Evolutionary conservation across 1,140 invertebrate genomes (phyloP).

Genomic region (Hypsibius dujardini): DNA sequence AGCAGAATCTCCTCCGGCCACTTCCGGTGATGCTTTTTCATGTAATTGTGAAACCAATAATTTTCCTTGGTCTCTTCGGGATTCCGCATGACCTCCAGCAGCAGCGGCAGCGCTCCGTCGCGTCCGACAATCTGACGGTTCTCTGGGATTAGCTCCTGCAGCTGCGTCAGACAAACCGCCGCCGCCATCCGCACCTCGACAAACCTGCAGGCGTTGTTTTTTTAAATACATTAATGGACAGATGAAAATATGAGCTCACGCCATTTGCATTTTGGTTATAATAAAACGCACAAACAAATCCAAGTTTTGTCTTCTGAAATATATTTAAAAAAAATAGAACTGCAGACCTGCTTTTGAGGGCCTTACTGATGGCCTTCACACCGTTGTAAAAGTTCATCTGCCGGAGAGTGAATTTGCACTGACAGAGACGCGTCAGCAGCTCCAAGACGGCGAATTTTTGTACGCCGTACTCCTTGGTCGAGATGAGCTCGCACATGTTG

Average conservation of each 20-base stretch:
- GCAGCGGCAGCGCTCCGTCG: neutral
- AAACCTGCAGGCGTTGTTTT: neutral
- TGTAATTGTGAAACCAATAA: neutral
- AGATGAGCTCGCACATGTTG: neutral
- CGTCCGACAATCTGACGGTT: neutral
- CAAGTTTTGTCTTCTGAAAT: too few relatives aligned
- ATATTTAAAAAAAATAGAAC: too few relatives aligned
- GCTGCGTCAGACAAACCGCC: slow-evolving; percentile 12
- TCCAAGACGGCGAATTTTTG: neutral
- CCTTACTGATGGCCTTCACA: neutral
- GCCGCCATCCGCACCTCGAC: neutral
- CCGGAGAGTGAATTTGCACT: slow-evolving; percentile 8
- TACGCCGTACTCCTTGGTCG: neutral
- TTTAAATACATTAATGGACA: too few relatives aligned
- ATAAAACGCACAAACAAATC: too few relatives aligned
- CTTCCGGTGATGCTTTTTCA: neutral
- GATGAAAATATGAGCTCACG: too few relatives aligned
- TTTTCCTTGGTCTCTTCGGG: neutral
- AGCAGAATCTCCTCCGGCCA: slow-evolving; percentile 10
- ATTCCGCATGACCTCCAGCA: neutral
- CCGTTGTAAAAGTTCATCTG: slow-evolving; percentile 8
- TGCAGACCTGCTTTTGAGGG: neutral
- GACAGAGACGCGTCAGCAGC: neutral
- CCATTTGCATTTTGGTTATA: too few relatives aligned
- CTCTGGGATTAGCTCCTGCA: neutral